These are phyloP conservation scores for Chelonus formosanus DNA, from an alignment of 2,888 invertebrate species.

Conservation along the genomic window DNA sequence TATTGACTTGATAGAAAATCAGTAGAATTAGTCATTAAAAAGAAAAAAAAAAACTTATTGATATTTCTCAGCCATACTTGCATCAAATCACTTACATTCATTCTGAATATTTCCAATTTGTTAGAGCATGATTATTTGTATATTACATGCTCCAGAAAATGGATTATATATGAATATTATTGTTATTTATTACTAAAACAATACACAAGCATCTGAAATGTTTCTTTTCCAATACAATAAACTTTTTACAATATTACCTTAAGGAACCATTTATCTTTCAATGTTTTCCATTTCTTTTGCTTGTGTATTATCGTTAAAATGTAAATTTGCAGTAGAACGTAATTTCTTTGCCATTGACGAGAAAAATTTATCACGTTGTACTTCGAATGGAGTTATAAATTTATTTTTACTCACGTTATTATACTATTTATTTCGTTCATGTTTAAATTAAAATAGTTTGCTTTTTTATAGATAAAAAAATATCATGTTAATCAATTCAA, in stretches of 20 bases:
- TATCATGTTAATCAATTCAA: too few relatives aligned
- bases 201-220: slow-evolving; percentile 52
- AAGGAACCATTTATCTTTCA: background rate
- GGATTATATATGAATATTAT: slow-evolving; percentile 57
- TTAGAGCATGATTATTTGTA: slow-evolving; percentile 61
- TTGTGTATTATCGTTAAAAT: slow-evolving; percentile 47
- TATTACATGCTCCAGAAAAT: slow-evolving; percentile 62
- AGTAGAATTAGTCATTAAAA: slow-evolving; percentile 38
- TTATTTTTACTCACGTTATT: too few relatives aligned
- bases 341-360: slow-evolving; percentile 31
- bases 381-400: too few relatives aligned
- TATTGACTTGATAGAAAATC: slow-evolving; percentile 35
- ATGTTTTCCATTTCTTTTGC: slow-evolving; percentile 41
- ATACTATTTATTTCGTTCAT: too few relatives aligned
- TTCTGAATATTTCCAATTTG: slow-evolving; percentile 53
- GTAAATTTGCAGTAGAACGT: slow-evolving; percentile 65
- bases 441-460: too few relatives aligned
- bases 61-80: slow-evolving; percentile 13
- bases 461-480: too few relatives aligned
- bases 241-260: slow-evolving; percentile 4
- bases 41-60: slow-evolving; percentile 39
- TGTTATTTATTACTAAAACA: slow-evolving; percentile 55
- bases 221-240: background rate
- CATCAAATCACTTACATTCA: slow-evolving; percentile 23
- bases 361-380: too few relatives aligned